phyloP scores from a whole-genome alignment of 1,140 invertebrate genomes.

The Charaxes varanes region DNA sequence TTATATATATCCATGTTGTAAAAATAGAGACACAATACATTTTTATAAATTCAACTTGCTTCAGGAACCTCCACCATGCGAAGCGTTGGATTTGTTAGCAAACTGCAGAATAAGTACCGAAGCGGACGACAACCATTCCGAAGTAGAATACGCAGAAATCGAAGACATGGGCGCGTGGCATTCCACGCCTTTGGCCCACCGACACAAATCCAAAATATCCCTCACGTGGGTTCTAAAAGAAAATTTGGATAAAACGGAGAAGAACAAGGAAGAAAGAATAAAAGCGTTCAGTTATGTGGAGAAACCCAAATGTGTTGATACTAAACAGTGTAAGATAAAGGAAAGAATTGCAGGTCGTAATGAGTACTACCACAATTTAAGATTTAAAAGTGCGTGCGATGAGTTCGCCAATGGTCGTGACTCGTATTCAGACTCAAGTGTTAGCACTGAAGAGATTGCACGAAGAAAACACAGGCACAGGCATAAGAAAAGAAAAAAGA shows the following conservation, averaged over 20 bases:
- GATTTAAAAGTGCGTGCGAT: slow-evolving; percentile 55
- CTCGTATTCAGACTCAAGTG: slow-evolving; percentile 50
- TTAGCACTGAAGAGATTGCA: slow-evolving; percentile 42
- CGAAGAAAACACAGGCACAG: slow-evolving; percentile 48
- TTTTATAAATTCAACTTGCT: neutral
- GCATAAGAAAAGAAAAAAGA: slow-evolving; percentile 52
- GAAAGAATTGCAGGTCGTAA: slow-evolving; percentile 51
- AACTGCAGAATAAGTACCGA: slow-evolving; percentile 44
- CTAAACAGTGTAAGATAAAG: slow-evolving; percentile 22
- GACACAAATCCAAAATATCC: slow-evolving; percentile 80
- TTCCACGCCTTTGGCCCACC: slow-evolving; percentile 56
- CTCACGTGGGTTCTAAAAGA: slow-evolving; percentile 81
- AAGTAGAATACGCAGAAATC: slow-evolving; percentile 56
- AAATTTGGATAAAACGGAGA: slow-evolving; percentile 63
- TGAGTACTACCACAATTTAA: slow-evolving; percentile 55
- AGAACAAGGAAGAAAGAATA: slow-evolving; percentile 25
- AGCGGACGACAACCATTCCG: slow-evolving; percentile 31
- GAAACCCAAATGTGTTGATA: slow-evolving; percentile 10
- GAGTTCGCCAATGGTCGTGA: slow-evolving; percentile 44
- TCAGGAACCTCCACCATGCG: slow-evolving; percentile 31
- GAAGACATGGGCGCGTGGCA: slow-evolving; percentile 69
- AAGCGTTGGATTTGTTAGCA: slow-evolving; percentile 53
- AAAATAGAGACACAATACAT: no score
- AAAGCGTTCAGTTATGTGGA: slow-evolving; percentile 29
- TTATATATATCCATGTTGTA: no score